Evolutionary conservation across 1,140 invertebrate species (phyloP).

Genomic region (Drosophila cardini): DNA sequence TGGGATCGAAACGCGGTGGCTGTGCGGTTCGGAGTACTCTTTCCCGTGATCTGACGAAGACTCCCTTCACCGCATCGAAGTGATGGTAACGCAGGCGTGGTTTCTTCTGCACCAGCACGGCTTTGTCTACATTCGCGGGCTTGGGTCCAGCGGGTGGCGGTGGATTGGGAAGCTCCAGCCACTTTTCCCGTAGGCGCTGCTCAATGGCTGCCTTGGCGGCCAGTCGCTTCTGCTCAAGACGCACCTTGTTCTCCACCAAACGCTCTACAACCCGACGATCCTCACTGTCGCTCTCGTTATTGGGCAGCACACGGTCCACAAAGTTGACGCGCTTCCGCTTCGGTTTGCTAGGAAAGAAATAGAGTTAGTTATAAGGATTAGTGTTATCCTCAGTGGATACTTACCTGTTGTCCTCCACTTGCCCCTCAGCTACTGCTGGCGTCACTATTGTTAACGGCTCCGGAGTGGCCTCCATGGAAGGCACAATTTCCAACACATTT

Average conservation of each 20-base stretch:
- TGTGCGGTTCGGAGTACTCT: constrained; percentile 28
- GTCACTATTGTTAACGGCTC: background rate
- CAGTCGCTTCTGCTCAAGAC: constrained; percentile 35
- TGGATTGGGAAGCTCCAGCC: constrained; percentile 53
- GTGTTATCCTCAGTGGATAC: background rate
- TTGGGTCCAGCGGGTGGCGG: constrained; percentile 52
- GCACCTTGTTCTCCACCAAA: constrained; percentile 54
- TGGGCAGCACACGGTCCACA: constrained; percentile 74
- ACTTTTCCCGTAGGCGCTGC: constrained; percentile 55
- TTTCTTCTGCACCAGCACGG: constrained; percentile 65
- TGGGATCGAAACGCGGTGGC: constrained; percentile 63
- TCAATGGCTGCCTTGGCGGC: constrained; percentile 45
- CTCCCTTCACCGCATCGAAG: constrained; percentile 53
- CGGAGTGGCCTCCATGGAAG: constrained; percentile 27
- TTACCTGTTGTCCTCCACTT: constrained; percentile 57
- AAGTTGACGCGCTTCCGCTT: constrained; percentile 76
- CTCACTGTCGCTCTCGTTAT: constrained; percentile 74
- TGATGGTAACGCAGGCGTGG: constrained; percentile 62
- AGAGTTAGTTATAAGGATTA: background rate
- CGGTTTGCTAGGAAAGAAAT: constrained; percentile 54
- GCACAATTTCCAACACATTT: constrained; percentile 81
- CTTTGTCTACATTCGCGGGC: constrained; percentile 55
- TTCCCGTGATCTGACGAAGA: constrained; percentile 45
- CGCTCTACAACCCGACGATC: constrained; percentile 61
- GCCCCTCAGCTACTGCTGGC: constrained; percentile 33